A percentile compares a stretch with the other conserved stretches of the same genome.
These are phyloP conservation scores for Hydrophis major DNA, from an alignment of 2,797 vertebrate species.

Conservation along the genomic window DNA sequence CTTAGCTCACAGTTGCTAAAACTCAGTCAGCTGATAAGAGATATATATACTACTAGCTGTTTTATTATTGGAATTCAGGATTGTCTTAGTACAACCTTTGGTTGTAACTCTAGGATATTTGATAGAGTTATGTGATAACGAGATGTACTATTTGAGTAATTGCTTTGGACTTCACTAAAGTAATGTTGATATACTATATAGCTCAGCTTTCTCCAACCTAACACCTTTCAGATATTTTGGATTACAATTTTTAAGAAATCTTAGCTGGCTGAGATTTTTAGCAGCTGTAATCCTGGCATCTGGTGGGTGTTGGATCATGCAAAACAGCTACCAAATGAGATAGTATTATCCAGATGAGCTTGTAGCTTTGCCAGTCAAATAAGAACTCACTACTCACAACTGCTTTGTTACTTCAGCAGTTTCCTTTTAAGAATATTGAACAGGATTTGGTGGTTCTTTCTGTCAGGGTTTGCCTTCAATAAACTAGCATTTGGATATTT, in stretches of 20 bases:
- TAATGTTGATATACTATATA: not conserved
- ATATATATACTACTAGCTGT: not conserved
- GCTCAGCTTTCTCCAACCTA: not conserved
- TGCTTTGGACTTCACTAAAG: not conserved
- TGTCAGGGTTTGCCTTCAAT: not conserved
- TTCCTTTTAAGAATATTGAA: conserved; percentile 21
- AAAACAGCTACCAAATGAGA: not conserved
- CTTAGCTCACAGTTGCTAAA: not conserved
- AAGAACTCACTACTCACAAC: not conserved
- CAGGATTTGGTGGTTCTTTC: not conserved
- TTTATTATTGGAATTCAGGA: not conserved
- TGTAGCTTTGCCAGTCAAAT: not conserved
- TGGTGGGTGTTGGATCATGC: not conserved
- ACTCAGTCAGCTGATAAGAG: not conserved
- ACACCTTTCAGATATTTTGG: not conserved
- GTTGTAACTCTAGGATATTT: not conserved
- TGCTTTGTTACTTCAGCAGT: not conserved
- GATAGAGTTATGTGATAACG: not conserved
- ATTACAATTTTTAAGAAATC: not conserved
- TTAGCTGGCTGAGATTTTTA: not conserved
- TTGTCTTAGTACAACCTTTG: not conserved
- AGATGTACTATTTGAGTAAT: not conserved
- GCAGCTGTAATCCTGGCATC: not conserved
- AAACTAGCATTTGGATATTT: not conserved
- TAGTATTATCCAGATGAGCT: not conserved